These are phyloP conservation scores for Drosophila busckii DNA, from an alignment of 1,140 invertebrate species.

Conservation along the genomic window DNA sequence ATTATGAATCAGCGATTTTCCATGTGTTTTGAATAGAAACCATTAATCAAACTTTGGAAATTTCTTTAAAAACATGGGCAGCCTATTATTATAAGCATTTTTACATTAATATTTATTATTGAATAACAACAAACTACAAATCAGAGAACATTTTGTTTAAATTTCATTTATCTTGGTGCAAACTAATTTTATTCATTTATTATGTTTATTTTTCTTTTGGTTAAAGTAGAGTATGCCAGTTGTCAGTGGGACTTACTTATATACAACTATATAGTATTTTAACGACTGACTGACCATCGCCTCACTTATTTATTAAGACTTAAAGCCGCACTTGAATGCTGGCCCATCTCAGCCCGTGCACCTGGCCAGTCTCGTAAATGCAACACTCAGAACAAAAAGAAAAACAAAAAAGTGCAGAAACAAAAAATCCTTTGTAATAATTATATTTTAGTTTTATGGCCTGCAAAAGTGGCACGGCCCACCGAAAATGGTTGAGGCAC, in stretches of 20 bases:
- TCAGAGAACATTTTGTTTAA: too few species aligned
- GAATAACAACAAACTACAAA: too few species aligned
- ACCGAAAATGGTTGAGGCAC: conserved; percentile 44
- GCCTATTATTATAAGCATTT: too few species aligned
- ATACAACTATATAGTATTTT: conserved; percentile 30
- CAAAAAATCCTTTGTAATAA: conserved; percentile 53
- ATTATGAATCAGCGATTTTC: too few species aligned
- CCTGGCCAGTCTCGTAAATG: neutral
- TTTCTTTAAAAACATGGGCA: too few species aligned
- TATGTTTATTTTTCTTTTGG: too few species aligned
- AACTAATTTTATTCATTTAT: too few species aligned
- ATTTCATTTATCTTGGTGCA: too few species aligned
- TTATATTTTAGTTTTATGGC: conserved; percentile 73
- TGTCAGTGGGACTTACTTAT: conserved; percentile 6
- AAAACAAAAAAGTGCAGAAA: conserved; percentile 9
- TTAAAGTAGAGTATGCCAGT: too few species aligned
- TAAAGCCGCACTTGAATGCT: conserved; percentile 43
- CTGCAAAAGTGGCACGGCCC: conserved; percentile 71
- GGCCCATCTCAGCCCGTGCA: conserved; percentile 1
- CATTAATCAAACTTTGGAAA: too few species aligned
- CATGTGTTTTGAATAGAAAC: too few species aligned
- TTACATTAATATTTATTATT: too few species aligned
- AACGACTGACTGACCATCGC: conserved; percentile 43
- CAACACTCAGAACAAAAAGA: conserved; percentile 1
- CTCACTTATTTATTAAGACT: conserved; percentile 68